Evolutionary conservation across 2,888 invertebrate genomes (phyloP), one percentile per base, ranked within the genome.

Genomic region (Diploptera punctata): DNA sequence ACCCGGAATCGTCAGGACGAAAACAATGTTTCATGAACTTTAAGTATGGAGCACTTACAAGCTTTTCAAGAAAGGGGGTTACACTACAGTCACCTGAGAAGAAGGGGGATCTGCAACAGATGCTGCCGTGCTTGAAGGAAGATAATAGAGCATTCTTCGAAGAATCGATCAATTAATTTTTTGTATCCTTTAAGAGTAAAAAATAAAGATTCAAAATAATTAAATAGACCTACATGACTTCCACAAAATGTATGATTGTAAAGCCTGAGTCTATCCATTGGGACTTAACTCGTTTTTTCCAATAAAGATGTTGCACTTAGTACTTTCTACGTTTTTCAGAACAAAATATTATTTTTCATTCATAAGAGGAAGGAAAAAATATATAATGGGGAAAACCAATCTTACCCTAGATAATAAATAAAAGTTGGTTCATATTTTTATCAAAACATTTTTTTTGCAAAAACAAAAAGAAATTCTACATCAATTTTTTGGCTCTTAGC

Each of bases 1-100:
- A 38, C 19, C 65, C 21, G 44, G 21, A 43, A 18, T 65, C 24
- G 24, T 65, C 43, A 5, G 21, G 38, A 31, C 24, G 21, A 21
- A 43, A 65, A 65, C 10, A 44, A 65, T 4, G 38, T 62, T 62
- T 62, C n/a, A 65, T 33, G 16, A 65, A 65, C 65, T 18, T 43
- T 7, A 52, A 52, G 21, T 3, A 65, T 38, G 33, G 1, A 65
- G 38, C 43, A 65, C 62, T 3, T 33, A 19, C 65, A 43, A 38
- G 38, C 0, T 38, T 65, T 19, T 65, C 65, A 65, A 65, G 38
- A 38, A 24, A 52, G 52, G 52, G 52, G 7, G 5, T 33, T 7
- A 5, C 33, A 33, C 33, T 33, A 33, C 5, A 13, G 33, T 52
- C n/a, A 31, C n/a, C 13, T 67, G 21, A 5, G 10, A 67, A 67